Evolutionary conservation across 2,113 vertebrate genomes (phyloP), one percentile per base, ranked within the genome.

Genomic region (Prietella phreatophila): DNA sequence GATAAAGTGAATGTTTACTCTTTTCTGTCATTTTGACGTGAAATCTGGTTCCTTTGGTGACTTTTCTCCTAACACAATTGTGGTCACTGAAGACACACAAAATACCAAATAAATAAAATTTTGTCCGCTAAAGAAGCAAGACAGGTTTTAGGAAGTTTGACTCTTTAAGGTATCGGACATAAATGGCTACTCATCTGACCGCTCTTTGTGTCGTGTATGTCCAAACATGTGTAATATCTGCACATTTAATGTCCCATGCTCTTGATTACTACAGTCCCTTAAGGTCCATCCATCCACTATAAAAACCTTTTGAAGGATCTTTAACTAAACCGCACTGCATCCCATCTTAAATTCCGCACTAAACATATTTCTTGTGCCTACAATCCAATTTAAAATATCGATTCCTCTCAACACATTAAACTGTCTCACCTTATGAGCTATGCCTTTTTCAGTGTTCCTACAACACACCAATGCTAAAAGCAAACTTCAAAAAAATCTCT

Each of bases 401-500:
- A 19, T 42, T 73, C 10, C 61, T 65, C 33, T 81, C 4, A 19
- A 58, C 63, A 83, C 55, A 27, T 69, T 55, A 81, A 80, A 60
- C 67, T 30, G 10, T 56, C 69, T 73, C 19, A 7, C 42, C 55
- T 25, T 22, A 30, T 42, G 20, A 85, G 39, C 86, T 63, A 25
- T 75, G 14, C 53, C 69, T 90, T 85, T 76, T 67, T 55, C 25
- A 81, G 67, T 15, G 63, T 78, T 82, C n/a, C 27, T 30, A 5
- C 56, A 67, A 36, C 65, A 55, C 33, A 3, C 65, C 30, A 60
- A 36, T 30, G 15, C 47, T 50, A 85, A 85, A 47, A 30, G 69
- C 83, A 82, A 30, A 42, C 33, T 30, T 56, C 14, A 15, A 56
- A 55, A 56, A 55, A 69, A 39, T 47, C 81, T 83, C 82, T 73